These are phyloP conservation scores for Drosophila putrida DNA, from an alignment of 2,888 invertebrate species.

Conservation along the genomic window DNA sequence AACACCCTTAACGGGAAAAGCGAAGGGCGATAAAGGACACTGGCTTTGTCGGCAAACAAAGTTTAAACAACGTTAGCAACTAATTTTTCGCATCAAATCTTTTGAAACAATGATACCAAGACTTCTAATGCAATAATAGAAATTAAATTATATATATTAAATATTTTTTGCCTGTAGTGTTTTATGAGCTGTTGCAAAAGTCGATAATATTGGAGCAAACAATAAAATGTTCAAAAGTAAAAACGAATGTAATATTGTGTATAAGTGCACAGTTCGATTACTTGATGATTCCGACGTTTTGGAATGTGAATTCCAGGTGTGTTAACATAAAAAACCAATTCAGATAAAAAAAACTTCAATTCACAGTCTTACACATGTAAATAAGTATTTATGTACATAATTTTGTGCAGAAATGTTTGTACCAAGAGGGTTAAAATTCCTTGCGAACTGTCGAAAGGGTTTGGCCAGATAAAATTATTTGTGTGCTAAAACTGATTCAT, in stretches of 20 bases:
- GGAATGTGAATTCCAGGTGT: conserved; percentile 96
- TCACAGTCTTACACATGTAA: neutral
- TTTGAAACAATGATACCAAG: conserved; percentile 31
- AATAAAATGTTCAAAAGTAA: conserved; percentile 86
- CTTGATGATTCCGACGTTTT: conserved; percentile 96
- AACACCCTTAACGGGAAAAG: conserved; percentile 70
- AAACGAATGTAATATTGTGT: conserved; percentile 91
- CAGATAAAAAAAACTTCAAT: neutral
- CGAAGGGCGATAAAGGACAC: conserved; percentile 80
- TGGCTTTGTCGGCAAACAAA: conserved; percentile 72
- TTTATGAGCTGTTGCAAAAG: conserved; percentile 50
- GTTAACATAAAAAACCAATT: conserved; percentile 26
- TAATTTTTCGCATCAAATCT: conserved; percentile 14
- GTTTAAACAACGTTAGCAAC: conserved; percentile 32
- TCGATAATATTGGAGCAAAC: conserved; percentile 47
- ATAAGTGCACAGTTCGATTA: conserved; percentile 94
- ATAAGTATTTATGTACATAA: conserved; percentile 1
- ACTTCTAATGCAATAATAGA: conserved; percentile 3
- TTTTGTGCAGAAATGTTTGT: conserved; percentile 2
- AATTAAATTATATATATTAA: conserved; percentile 8
- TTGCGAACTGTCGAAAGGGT: no score
- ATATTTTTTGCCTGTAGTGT: conserved; percentile 3
- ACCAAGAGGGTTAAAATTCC: neutral
- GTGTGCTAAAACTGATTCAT: no score
- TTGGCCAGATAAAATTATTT: no score